phyloP scores from a whole-genome alignment of 1,140 invertebrate species.

The Formica exsecta region DNA sequence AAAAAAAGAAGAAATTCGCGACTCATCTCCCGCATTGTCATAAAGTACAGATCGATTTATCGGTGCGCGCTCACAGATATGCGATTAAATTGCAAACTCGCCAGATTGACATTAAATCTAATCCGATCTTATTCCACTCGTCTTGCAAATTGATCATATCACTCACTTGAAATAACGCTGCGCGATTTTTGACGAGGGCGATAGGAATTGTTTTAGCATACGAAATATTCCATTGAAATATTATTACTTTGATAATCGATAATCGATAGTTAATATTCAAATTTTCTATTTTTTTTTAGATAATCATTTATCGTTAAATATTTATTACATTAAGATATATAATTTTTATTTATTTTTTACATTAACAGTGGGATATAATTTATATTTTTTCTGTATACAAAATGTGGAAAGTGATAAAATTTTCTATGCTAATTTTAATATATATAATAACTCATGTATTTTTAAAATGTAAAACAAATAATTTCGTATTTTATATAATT shows the following conservation, averaged over 20 bases:
- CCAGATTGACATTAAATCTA: neutral
- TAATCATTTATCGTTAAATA: constrained; percentile 3
- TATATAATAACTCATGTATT: neutral
- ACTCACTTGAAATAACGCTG: neutral
- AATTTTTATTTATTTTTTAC: constrained; percentile 1
- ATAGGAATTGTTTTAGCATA: neutral
- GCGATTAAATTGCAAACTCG: constrained; percentile 33
- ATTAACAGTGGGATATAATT: neutral
- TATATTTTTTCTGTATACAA: neutral
- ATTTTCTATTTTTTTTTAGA: neutral
- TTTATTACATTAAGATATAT: neutral
- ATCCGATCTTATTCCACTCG: neutral
- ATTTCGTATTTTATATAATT: constrained; percentile 1
- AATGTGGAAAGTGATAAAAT: neutral
- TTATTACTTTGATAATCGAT: neutral
- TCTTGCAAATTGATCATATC: neutral
- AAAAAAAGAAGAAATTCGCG: neutral
- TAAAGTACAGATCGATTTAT: neutral
- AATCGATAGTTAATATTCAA: neutral
- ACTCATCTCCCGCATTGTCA: neutral
- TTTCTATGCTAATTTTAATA: neutral
- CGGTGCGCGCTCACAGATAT: neutral
- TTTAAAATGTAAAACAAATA: neutral
- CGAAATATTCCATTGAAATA: neutral
- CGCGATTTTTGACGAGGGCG: neutral